Percentiles rank a stretch among this genome's conserved stretches.
These are phyloP conservation scores for Matsumyia berberina DNA, from an alignment of 2,888 invertebrate genomes.

Conservation along the genomic window DNA sequence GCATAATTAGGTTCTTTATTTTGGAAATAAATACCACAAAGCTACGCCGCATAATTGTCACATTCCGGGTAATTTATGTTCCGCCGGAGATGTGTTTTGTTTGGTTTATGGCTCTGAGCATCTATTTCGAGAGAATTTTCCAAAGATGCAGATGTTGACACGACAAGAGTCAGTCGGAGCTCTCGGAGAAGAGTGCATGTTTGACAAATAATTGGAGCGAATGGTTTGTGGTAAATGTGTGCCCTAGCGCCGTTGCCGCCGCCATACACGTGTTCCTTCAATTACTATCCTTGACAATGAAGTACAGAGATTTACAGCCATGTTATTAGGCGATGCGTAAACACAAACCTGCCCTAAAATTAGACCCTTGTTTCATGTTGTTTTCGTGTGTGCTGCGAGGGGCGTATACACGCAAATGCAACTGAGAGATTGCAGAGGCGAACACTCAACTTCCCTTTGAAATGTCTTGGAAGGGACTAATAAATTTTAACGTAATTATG, in stretches of 20 bases:
- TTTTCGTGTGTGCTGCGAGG: constrained; percentile 1
- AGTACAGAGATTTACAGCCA: constrained; percentile 71
- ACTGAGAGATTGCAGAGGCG: neutral
- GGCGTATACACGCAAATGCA: constrained; percentile 2
- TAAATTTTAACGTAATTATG: constrained; percentile 67
- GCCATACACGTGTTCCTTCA: constrained; percentile 62
- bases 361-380: constrained; percentile 44
- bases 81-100: constrained; percentile 56
- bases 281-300: constrained; percentile 75
- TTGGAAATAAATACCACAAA: constrained; percentile 72
- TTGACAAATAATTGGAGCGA: constrained; percentile 75
- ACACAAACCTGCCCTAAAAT: constrained; percentile 74
- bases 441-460: neutral
- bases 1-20: constrained; percentile 72
- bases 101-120: constrained; percentile 56
- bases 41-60: constrained; percentile 69
- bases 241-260: constrained; percentile 13
- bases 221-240: constrained; percentile 34
- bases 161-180: constrained; percentile 18
- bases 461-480: constrained; percentile 38
- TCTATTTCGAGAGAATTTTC: constrained; percentile 58
- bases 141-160: constrained; percentile 65
- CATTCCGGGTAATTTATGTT: constrained; percentile 73
- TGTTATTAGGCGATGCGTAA: constrained; percentile 74
- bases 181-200: constrained; percentile 49